A percentile compares a stretch with the other conserved stretches of the same genome.
Conservation (phyloP, 2,888 invertebrate species). For the Drosophila subquinaria region DNA sequence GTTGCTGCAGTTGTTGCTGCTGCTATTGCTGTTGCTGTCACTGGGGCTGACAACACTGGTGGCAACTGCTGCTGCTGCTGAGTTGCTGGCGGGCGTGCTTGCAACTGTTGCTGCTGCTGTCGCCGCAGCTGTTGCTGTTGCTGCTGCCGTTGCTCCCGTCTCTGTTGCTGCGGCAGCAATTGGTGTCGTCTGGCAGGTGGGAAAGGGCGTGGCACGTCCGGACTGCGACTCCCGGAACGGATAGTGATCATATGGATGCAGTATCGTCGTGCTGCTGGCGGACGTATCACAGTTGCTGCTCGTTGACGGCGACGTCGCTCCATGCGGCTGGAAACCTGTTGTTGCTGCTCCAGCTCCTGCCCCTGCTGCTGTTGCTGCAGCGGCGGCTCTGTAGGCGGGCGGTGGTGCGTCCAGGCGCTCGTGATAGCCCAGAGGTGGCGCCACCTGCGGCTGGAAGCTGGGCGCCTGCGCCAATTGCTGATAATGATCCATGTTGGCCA, state of each 20-base stretch:
- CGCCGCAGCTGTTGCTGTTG: not conserved
- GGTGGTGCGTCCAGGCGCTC: conserved; percentile 77
- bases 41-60: conserved; percentile 28
- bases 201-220: conserved; percentile 91
- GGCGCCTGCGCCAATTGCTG: conserved; percentile 75
- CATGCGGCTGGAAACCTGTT: conserved; percentile 40
- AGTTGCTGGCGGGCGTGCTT: conserved; percentile 37
- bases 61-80: conserved; percentile 21
- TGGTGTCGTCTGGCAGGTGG: conserved; percentile 81
- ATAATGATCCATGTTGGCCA: conserved; percentile 83
- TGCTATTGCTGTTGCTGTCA: conserved; percentile 20
- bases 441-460: conserved; percentile 72
- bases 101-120: conserved; percentile 37
- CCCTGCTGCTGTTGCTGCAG: conserved; percentile 14
- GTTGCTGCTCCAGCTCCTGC: conserved; percentile 3
- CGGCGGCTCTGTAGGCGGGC: conserved; percentile 45
- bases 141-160: conserved; percentile 24
- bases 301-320: conserved; percentile 36
- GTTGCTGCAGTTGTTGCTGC: conserved; percentile 6
- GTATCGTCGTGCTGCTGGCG: conserved; percentile 42
- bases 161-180: conserved; percentile 18
- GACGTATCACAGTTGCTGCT: conserved; percentile 73
- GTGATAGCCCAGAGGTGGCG: conserved; percentile 68
- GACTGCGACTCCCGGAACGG: conserved; percentile 86
- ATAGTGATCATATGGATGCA: conserved; percentile 85